Evolutionary conservation across 2,888 invertebrate species (phyloP).

Genomic region (Drosophila bunnanda): DNA sequence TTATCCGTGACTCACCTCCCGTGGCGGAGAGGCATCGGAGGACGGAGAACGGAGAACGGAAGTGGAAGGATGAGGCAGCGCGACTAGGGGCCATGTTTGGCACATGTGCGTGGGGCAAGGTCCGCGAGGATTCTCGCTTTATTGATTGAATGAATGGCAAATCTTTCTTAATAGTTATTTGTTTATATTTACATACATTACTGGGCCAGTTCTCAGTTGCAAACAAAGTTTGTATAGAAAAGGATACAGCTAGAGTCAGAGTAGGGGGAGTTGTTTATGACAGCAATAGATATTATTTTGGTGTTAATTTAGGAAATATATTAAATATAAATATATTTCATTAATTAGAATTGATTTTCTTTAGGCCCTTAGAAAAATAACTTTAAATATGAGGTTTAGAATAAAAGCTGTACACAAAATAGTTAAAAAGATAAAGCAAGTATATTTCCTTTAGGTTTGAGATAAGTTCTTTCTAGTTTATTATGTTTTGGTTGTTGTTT

Average conservation of each 20-base stretch:
- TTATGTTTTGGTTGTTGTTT: neutral
- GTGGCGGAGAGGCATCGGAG: conserved; percentile 7
- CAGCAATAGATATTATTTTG: neutral
- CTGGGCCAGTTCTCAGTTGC: conserved; percentile 5
- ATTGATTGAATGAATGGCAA: conserved; percentile 32
- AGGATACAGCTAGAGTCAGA: too few relatives aligned
- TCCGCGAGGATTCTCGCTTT: conserved; percentile 31
- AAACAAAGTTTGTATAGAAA: neutral
- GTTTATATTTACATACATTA: conserved; percentile 31
- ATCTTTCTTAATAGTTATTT: conserved; percentile 5
- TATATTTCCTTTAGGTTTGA: neutral
- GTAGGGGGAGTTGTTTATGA: neutral
- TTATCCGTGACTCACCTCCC: conserved; percentile 68
- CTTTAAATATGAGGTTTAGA: neutral
- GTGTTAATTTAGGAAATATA: neutral
- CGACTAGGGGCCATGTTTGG: neutral
- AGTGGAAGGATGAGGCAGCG: conserved; percentile 45
- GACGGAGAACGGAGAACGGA: conserved; percentile 52
- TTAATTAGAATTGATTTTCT: neutral
- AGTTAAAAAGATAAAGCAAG: neutral
- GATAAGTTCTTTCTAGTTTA: neutral
- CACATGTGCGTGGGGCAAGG: conserved; percentile 43
- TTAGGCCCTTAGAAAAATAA: neutral
- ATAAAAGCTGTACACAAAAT: too few relatives aligned
- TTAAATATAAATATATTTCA: too few relatives aligned